These are phyloP conservation scores for Mya arenaria DNA, from an alignment of 1,140 invertebrate genomes.

Conservation along the genomic window DNA sequence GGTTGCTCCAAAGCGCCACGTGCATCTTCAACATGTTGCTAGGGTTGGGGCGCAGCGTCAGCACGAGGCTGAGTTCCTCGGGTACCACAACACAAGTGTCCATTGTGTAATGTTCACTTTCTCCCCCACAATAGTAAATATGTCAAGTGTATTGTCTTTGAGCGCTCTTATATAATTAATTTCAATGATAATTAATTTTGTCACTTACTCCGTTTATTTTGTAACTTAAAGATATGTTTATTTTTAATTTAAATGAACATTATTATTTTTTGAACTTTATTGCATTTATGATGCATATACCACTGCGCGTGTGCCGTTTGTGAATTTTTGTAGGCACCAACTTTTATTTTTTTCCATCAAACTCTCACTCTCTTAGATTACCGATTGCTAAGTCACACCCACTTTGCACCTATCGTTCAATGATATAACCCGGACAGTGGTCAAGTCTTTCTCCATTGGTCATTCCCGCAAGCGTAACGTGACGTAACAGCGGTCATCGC, in stretches of 20 bases:
- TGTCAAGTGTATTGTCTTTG: too few species aligned
- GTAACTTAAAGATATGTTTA: neutral
- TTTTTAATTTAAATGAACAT: neutral
- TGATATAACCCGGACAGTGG: neutral
- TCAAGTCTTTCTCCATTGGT: conserved; percentile 28
- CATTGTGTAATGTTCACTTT: conserved; percentile 83
- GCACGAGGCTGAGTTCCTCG: conserved; percentile 91
- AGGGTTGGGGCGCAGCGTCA: conserved; percentile 84
- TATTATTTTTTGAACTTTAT: conserved; percentile 35
- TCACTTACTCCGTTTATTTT: neutral
- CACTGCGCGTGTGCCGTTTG: conserved; percentile 19
- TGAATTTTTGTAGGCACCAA: conserved; percentile 48
- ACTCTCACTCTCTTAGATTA: conserved; percentile 25
- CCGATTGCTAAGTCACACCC: conserved; percentile 43
- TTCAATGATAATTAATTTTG: neutral
- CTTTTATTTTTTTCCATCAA: conserved; percentile 29
- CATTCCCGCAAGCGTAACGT: conserved; percentile 25
- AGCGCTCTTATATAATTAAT: neutral
- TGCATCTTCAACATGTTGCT: conserved; percentile 84
- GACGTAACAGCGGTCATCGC: conserved; percentile 45
- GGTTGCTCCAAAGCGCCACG: conserved; percentile 92
- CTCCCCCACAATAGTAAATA: neutral
- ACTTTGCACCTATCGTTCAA: conserved; percentile 33
- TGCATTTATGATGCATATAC: conserved; percentile 17
- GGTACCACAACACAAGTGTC: conserved; percentile 96